A percentile compares a stretch with the other conserved stretches of the same genome.
Evolutionary conservation across 2,888 invertebrate genomes (phyloP).

Genomic region (Macroteleia sp.): DNA sequence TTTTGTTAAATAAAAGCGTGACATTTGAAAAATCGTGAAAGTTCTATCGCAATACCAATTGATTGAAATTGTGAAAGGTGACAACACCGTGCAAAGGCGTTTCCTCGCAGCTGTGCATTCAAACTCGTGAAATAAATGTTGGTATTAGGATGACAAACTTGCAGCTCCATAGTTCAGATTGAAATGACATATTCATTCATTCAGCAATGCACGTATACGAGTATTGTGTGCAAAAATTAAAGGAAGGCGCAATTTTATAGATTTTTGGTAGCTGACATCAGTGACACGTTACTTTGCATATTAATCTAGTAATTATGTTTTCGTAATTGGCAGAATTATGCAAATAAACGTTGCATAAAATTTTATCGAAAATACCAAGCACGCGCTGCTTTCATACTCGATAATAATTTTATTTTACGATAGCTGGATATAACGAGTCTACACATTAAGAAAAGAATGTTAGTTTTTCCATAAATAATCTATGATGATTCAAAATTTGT

Average conservation of each 20-base stretch:
- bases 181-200: constrained; percentile 21
- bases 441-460: too few species aligned
- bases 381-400: too few species aligned
- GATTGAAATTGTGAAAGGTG: constrained; percentile 35
- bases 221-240: not conserved
- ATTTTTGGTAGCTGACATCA: constrained; percentile 1
- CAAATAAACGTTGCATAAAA: too few species aligned
- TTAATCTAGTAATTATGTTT: constrained; percentile 11
- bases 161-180: constrained; percentile 9
- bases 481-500: too few species aligned
- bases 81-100: constrained; percentile 29
- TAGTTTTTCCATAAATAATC: too few species aligned
- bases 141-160: constrained; percentile 4
- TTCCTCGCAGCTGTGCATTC: constrained; percentile 12
- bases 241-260: constrained; percentile 7
- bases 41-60: constrained; percentile 23
- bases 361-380: not conserved
- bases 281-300: not conserved
- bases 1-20: constrained; percentile 26
- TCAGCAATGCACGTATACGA: not conserved
- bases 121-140: constrained; percentile 25
- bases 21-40: constrained; percentile 25
- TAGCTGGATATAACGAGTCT: too few species aligned
- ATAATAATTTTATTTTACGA: too few species aligned
- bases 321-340: not conserved